phyloP scores from a whole-genome alignment of 2,113 vertebrate species.

The Motacilla tschutschensis region DNA sequence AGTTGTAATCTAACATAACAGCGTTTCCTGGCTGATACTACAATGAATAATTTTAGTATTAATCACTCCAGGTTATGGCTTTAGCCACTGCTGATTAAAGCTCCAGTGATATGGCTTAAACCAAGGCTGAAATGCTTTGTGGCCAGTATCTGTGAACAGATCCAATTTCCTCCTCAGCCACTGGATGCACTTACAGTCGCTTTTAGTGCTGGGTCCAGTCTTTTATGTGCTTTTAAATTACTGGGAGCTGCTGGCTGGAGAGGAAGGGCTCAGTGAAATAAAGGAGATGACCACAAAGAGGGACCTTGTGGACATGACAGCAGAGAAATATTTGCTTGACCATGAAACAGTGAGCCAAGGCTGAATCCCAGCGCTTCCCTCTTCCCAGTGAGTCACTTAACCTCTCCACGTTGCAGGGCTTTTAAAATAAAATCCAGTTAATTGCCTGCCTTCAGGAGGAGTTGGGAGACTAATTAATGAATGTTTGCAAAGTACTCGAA shows the following conservation, averaged over 20 bases:
- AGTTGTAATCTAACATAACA: neutral
- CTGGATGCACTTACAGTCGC: neutral
- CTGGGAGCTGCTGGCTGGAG: neutral
- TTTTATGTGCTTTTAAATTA: neutral
- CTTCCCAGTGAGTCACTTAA: neutral
- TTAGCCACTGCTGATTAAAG: neutral
- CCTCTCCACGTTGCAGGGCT: neutral
- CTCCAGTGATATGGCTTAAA: neutral
- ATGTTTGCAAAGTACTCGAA: constrained; percentile 1
- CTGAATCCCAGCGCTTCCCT: neutral
- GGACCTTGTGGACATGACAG: neutral
- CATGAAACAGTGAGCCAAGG: neutral
- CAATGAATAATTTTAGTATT: neutral
- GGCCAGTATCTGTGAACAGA: neutral
- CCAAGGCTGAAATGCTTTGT: neutral
- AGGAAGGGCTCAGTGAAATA: neutral
- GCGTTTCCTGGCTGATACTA: neutral
- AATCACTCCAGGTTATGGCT: neutral
- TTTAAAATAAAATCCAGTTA: neutral
- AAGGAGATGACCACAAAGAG: neutral
- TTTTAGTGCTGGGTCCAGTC: neutral
- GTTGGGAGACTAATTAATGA: constrained; percentile 17
- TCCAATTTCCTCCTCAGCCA: neutral
- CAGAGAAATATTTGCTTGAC: neutral
- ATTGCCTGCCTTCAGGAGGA: constrained; percentile 9